Evolutionary conservation across 2,888 invertebrate genomes (phyloP).

Genomic region (Zhengitettix transpicula): DNA sequence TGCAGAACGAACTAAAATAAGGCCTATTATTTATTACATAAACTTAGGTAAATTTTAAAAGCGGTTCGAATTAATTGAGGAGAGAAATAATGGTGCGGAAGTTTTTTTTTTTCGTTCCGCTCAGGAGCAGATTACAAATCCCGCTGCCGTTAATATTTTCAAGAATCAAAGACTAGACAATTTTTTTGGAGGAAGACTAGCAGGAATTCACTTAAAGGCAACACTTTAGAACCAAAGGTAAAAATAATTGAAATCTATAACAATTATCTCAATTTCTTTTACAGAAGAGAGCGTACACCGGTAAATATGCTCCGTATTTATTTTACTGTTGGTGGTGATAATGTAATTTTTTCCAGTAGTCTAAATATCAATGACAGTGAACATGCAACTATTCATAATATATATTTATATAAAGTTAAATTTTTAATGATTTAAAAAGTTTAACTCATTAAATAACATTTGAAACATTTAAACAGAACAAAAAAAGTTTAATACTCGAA

Average conservation of each 20-base stretch:
- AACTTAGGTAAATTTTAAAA: too few relatives aligned
- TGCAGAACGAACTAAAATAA: too few relatives aligned
- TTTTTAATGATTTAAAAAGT: neutral
- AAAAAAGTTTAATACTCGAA: neutral
- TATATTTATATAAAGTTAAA: neutral
- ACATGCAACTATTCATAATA: constrained; percentile 6
- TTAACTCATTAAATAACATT: neutral
- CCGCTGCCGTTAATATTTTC: too few relatives aligned
- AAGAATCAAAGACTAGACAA: constrained; percentile 9
- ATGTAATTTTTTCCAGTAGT: neutral
- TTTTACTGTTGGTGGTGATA: neutral
- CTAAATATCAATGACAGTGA: constrained; percentile 5
- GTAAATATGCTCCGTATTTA: neutral
- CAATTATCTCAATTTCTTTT: neutral
- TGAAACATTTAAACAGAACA: neutral
- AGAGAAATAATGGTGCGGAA: too few relatives aligned
- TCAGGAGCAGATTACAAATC: too few relatives aligned
- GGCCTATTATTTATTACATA: too few relatives aligned
- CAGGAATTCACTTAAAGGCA: constrained; percentile 3
- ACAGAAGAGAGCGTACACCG: neutral
- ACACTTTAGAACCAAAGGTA: neutral
- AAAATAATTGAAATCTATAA: neutral
- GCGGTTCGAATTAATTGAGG: too few relatives aligned
- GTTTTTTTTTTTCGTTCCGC: too few relatives aligned
- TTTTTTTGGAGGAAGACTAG: constrained; percentile 12